A percentile compares a stretch with the other conserved stretches of the same genome.
These are phyloP conservation scores for Trematomus loennbergii DNA, from an alignment of 2,113 vertebrate genomes.

Conservation along the genomic window DNA sequence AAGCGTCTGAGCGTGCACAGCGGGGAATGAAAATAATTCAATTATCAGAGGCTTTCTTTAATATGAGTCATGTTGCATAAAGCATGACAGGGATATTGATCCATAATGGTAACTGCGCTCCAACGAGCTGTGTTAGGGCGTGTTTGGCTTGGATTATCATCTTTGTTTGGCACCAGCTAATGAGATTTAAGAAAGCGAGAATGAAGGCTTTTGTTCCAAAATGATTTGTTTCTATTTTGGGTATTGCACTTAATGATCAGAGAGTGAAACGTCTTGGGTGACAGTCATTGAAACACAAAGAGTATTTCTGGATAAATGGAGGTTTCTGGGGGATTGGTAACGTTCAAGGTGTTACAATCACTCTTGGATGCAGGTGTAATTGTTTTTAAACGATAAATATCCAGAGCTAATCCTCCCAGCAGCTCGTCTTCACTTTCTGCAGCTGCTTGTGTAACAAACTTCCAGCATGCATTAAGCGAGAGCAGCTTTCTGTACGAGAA, in stretches of 20 bases:
- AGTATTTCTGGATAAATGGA: constrained; percentile 1
- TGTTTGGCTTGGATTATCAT: constrained; percentile 58
- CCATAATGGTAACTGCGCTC: constrained; percentile 46
- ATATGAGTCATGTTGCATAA: constrained; percentile 65
- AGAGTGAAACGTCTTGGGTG: constrained; percentile 5
- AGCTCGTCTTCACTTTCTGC: constrained; percentile 6
- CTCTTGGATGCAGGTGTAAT: background rate
- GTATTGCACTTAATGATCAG: constrained; percentile 15
- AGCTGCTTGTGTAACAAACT: constrained; percentile 15
- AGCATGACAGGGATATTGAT: constrained; percentile 70
- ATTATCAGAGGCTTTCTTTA: constrained; percentile 70
- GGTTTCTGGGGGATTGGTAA: constrained; percentile 22
- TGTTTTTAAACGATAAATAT: constrained; percentile 14
- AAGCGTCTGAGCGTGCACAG: constrained; percentile 28
- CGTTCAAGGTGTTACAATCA: background rate
- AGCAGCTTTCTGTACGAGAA: background rate
- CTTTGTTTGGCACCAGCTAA: constrained; percentile 62
- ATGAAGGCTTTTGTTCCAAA: constrained; percentile 43
- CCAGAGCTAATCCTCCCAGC: background rate
- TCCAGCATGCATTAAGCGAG: background rate
- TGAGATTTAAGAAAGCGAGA: constrained; percentile 61
- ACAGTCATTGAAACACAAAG: background rate
- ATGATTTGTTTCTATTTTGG: constrained; percentile 47
- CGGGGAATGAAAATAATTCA: constrained; percentile 66
- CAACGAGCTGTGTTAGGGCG: constrained; percentile 9